Conservation (phyloP, 2,113 vertebrate species). For the Chaetodon auriga region DNA sequence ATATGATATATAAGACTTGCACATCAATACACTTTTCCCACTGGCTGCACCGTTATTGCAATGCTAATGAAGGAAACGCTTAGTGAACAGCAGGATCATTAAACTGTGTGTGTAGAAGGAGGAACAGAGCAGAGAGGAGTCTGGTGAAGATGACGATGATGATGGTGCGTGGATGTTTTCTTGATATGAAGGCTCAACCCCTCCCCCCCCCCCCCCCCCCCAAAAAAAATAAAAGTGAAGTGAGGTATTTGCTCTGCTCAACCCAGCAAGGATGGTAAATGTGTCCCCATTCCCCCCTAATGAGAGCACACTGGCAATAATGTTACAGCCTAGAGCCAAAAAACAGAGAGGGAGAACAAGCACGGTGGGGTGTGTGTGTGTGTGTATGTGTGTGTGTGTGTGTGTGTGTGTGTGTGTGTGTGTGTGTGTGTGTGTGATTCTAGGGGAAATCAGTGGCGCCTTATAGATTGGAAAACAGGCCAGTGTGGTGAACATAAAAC, state of each 20-base stretch:
- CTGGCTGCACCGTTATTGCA: slow-evolving; percentile 43
- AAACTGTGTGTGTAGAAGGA: slow-evolving; percentile 21
- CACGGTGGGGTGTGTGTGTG: background rate
- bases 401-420: background rate
- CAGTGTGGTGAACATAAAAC: slow-evolving; percentile 23
- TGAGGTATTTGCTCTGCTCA: slow-evolving; percentile 13
- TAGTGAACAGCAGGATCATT: slow-evolving; percentile 49
- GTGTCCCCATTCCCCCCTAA: slow-evolving; percentile 38
- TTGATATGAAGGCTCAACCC: slow-evolving; percentile 19
- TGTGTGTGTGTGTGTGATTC: slow-evolving; percentile 8
- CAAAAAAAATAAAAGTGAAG: background rate
- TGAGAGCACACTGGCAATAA: slow-evolving; percentile 50
- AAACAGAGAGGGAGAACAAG: background rate
- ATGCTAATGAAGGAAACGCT: slow-evolving; percentile 51
- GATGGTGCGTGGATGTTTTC: background rate
- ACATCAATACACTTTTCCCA: slow-evolving; percentile 26
- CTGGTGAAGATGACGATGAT: slow-evolving; percentile 27
- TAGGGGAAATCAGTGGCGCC: slow-evolving; percentile 16
- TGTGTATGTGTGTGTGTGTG: background rate
- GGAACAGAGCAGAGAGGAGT: background rate
- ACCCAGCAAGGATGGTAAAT: slow-evolving; percentile 41
- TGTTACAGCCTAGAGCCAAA: slow-evolving; percentile 48
- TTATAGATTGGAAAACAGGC: slow-evolving; percentile 47
- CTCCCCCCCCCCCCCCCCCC: background rate
- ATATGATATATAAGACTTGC: slow-evolving; percentile 37